phyloP scores from a whole-genome alignment of 1,140 invertebrate genomes.

The Calliopsis andreniformis region DNA sequence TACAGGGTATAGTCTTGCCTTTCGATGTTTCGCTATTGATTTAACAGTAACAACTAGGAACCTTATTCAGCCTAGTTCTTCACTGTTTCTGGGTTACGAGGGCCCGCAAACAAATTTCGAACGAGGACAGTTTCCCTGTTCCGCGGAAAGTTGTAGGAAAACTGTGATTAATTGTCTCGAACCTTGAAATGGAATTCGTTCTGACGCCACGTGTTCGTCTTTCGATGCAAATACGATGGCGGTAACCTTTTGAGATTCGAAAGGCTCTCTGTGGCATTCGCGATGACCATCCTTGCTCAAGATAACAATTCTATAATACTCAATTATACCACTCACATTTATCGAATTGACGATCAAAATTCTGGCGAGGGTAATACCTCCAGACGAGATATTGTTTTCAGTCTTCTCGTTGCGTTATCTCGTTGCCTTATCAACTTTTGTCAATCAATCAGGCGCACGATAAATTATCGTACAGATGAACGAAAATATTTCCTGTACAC shows the following conservation, averaged over 20 bases:
- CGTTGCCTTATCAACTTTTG: neutral
- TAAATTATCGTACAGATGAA: neutral
- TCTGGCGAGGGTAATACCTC: too few species aligned
- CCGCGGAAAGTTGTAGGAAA: neutral
- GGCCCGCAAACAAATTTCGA: constrained; percentile 20
- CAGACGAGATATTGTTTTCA: too few species aligned
- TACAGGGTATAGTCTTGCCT: too few species aligned
- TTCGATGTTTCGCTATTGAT: constrained; percentile 16
- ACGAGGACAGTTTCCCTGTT: neutral
- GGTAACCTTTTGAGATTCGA: constrained; percentile 5
- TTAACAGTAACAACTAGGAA: constrained; percentile 18
- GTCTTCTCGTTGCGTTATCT: constrained; percentile 16
- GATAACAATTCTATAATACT: neutral
- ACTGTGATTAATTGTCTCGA: neutral
- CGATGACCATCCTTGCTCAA: neutral
- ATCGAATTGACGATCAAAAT: neutral
- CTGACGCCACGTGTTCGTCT: neutral
- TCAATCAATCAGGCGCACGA: neutral
- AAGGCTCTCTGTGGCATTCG: constrained; percentile 20
- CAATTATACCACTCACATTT: neutral
- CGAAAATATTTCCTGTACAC: too few species aligned
- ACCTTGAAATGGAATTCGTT: neutral
- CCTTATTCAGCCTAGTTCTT: constrained; percentile 2
- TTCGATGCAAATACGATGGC: neutral
- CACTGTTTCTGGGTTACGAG: constrained; percentile 21